Conservation (phyloP, 2,797 vertebrate genomes). For the Anisognathus igniventris region DNA sequence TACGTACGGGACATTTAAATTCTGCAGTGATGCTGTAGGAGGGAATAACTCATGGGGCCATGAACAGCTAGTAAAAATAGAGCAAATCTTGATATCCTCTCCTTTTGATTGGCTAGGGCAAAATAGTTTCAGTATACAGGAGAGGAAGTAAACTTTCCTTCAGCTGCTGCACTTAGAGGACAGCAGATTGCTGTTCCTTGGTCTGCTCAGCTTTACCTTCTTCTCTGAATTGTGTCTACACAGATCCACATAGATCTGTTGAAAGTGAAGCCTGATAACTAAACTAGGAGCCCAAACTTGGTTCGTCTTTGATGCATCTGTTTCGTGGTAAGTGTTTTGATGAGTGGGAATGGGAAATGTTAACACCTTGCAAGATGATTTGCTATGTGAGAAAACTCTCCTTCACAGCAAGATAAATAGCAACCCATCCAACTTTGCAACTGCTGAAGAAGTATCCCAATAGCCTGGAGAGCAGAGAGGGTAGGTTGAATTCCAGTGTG, state of each 20-base stretch:
- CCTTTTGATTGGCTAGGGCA: neutral
- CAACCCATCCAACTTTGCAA: neutral
- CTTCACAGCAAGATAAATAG: slow-evolving; percentile 25
- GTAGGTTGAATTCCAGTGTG: neutral
- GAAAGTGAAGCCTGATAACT: neutral
- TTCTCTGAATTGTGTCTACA: neutral
- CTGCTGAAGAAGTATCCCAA: neutral
- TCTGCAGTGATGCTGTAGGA: neutral
- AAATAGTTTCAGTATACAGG: neutral
- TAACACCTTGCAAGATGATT: slow-evolving; percentile 30
- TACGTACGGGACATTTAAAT: neutral
- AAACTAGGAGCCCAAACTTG: neutral
- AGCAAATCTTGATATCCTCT: neutral
- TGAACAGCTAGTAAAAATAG: neutral
- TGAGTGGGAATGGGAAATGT: slow-evolving; percentile 26
- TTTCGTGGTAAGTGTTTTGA: slow-evolving; percentile 54
- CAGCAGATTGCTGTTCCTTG: neutral
- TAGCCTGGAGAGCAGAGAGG: neutral
- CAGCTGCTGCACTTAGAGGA: neutral
- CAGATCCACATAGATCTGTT: neutral
- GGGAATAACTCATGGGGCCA: neutral
- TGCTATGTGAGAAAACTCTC: slow-evolving; percentile 41
- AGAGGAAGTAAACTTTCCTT: neutral
- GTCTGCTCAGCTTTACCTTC: neutral
- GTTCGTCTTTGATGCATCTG: slow-evolving; percentile 18